Evolutionary conservation across 2,888 invertebrate genomes (phyloP), one percentile per base, ranked within the genome.

Genomic region (Synergus itoensis): DNA sequence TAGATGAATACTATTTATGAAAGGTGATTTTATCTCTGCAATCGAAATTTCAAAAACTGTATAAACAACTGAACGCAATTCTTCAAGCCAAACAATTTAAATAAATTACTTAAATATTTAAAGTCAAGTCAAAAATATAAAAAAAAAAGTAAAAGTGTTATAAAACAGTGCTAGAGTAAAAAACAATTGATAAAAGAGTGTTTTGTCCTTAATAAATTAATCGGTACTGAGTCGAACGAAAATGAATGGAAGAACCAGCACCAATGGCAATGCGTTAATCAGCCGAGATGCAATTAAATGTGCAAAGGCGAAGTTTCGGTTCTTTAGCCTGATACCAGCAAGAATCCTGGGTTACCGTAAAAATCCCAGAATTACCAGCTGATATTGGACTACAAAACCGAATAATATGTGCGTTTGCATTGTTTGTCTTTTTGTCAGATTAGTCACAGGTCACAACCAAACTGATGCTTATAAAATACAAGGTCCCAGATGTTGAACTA

Each of bases 311-410:
- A 90, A 87, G 89, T 85, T 87, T 91, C 90, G 89, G 90, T 87
- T 87, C 91, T 90, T 57, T 91, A 93, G 94, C 93, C 94, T 93
- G 92, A 97, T 97, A 97, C 95, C 97, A 97, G 95, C 95, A 94
- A 95, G 95, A 95, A 97, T 95, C 94, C 97, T 97, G 97, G 96
- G 96, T 88, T 89, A 93, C 92, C 92, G 91, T 92, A 92, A 93
- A 90, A 91, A 94, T 94, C 96, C 97, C 97, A 97, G 97, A 98
- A 98, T 98, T 98, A 98, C 98, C 98, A 98, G 98, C 98, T 98
- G 98, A 98, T 98, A 98, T 98, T 98, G 97, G 95, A 94, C 94
- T 94, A 92, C 91, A 89, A 83, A 84, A 90, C 90, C 90, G 86
- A 89, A 89, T 88, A 86, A 80, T 84, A 83, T 84, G 88, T 88